These are phyloP conservation scores for Gnathonemus echidnorhynchus DNA, from an alignment of 2,113 vertebrate species.

Conservation along the genomic window DNA sequence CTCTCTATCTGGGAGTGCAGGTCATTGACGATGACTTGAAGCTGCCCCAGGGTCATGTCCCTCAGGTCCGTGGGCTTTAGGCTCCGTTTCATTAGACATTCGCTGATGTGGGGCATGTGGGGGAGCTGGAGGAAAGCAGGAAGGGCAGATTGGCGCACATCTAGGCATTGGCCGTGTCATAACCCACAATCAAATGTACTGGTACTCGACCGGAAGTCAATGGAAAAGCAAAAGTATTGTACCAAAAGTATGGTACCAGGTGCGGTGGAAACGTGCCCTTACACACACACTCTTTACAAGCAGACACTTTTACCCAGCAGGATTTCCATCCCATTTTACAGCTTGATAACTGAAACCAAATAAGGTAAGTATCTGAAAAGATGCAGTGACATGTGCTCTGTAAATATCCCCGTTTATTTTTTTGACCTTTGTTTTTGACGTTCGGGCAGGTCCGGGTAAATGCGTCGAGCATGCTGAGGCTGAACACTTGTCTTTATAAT, in stretches of 20 bases:
- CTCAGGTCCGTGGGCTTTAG: constrained; percentile 87
- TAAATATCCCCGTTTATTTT: not conserved
- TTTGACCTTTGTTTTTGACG: not conserved
- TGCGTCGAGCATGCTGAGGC: not conserved
- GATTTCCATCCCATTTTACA: not conserved
- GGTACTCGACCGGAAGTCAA: not conserved
- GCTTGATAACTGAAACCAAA: not conserved
- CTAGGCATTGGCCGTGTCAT: not conserved
- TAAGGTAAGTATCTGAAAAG: not conserved
- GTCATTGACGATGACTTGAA: constrained; percentile 97
- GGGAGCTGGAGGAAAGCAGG: constrained; percentile 68
- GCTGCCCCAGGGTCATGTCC: constrained; percentile 94
- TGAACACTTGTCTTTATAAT: not conserved
- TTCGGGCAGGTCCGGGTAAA: not conserved
- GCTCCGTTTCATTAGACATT: constrained; percentile 97
- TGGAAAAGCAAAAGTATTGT: not conserved
- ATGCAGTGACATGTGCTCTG: too few relatives aligned
- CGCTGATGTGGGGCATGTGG: constrained; percentile 96
- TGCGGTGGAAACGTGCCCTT: not conserved
- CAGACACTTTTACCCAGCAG: not conserved
- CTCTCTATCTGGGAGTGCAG: constrained; percentile 98
- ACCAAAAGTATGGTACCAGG: not conserved
- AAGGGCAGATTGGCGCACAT: not conserved
- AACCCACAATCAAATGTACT: not conserved
- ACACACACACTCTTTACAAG: not conserved